Evolutionary conservation across 2,888 invertebrate genomes (phyloP).

Genomic region (Melolontha melolontha): DNA sequence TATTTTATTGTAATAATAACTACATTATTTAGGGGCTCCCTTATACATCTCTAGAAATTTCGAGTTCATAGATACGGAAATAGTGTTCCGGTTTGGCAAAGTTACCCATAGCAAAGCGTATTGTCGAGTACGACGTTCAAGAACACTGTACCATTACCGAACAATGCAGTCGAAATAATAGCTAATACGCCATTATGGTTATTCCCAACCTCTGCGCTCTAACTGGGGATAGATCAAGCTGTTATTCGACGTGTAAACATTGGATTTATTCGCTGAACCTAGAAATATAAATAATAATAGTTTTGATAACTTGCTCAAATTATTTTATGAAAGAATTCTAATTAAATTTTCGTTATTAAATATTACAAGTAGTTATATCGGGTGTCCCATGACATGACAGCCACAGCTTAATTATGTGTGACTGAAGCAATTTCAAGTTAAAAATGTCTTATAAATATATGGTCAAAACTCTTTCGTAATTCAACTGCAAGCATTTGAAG

Average conservation of each 20-base stretch:
- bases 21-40: background rate
- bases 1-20: no score
- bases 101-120: constrained; percentile 50
- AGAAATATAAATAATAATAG: background rate
- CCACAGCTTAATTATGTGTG: no score
- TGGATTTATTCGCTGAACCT: background rate
- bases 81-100: constrained; percentile 51
- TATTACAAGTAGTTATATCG: no score
- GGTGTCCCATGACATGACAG: no score
- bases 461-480: no score
- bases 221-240: constrained; percentile 37
- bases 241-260: constrained; percentile 11
- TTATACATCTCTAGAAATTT: constrained; percentile 38
- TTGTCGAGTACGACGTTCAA: constrained; percentile 52
- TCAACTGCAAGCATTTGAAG: no score
- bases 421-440: no score
- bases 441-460: no score
- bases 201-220: constrained; percentile 22
- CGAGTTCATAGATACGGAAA: constrained; percentile 48
- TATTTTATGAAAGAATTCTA: no score
- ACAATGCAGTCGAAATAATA: constrained; percentile 48
- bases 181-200: constrained; percentile 37
- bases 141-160: constrained; percentile 51
- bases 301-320: background rate
- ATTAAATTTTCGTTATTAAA: no score